Conservation (phyloP, 2,888 invertebrate species). For the Girardia tigrina region DNA sequence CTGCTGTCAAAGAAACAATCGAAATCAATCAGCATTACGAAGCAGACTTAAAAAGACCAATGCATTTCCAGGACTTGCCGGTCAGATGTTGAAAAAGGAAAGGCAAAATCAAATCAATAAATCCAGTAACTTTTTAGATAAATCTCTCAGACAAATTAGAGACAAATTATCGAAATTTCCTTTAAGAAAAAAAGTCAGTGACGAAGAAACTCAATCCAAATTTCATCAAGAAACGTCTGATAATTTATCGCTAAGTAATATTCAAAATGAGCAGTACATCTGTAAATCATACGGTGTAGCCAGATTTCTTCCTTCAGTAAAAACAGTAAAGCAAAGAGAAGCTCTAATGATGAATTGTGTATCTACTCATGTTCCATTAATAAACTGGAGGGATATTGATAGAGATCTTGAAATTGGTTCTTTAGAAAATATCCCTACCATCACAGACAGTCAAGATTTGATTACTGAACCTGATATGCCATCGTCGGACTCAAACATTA, state of each 20-base stretch:
- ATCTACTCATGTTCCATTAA: background rate
- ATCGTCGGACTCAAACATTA: background rate
- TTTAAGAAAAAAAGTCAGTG: background rate
- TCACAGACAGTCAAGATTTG: background rate
- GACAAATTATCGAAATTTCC: slow-evolving; percentile 25
- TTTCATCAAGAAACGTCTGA: background rate
- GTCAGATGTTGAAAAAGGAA: background rate
- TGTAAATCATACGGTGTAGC: background rate
- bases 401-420: slow-evolving; percentile 31
- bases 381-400: slow-evolving; percentile 33
- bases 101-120: background rate
- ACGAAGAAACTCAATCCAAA: background rate
- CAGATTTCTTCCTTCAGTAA: background rate
- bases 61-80: background rate
- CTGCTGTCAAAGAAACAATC: background rate
- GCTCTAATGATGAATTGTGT: slow-evolving; percentile 13
- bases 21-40: background rate
- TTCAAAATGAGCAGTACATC: background rate
- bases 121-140: background rate
- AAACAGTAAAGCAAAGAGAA: background rate
- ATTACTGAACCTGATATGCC: background rate
- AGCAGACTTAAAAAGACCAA: background rate
- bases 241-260: background rate
- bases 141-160: background rate
- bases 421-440: background rate